Base-by-base conservation (phyloP, 1,140 invertebrate species). In the Drosophila nannoptera region DNA sequence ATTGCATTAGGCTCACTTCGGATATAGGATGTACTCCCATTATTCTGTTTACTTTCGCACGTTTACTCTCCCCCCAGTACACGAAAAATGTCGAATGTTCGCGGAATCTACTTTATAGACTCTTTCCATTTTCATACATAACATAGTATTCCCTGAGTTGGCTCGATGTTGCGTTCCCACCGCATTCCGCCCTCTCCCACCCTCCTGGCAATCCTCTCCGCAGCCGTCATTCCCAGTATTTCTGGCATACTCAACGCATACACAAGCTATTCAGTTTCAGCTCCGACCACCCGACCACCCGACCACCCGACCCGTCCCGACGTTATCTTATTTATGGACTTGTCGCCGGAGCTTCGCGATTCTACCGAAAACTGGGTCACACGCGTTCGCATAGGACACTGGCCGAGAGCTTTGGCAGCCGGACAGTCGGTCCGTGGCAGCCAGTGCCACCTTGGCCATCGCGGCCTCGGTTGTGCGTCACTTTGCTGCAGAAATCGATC, bases 251-350 rank as follows among this genome's bases (percentile, higher is more conserved):
- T 42, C 52, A 45, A 31, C 16, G 35, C 53, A 56, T 64, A 58
- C 33, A 12, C 50, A 14, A 64, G 70, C 59, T 69, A 67, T 77
- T 75, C 40, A 62, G 55, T 80, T 73, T 77, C 65, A 61, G 40
- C 45, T 62, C 45, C 61, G 68, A 8, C 62, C 12, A 70, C 33
- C 52, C 56, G 68, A 31, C n/a, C n/a, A n/a, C n/a, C 45, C 61
- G 68, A 8, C 62, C 12, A 70, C 33, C 52, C 56, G 68, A 31
- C n/a, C n/a, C n/a, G n/a, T n/a, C n/a, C n/a, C n/a, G n/a, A n/a
- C n/a, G n/a, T 76, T 76, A 83, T 84, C 73, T 83, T 84, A 84
- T 83, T 83, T 83, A 84, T 83, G 78, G 72, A 46, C 62, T 69
- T 73, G 55, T 71, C 49, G 60, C 60, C 22, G 38, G 49, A 59